These are phyloP conservation scores for Pollimyrus isidori DNA, from an alignment of 2,113 vertebrate genomes.

Conservation along the genomic window DNA sequence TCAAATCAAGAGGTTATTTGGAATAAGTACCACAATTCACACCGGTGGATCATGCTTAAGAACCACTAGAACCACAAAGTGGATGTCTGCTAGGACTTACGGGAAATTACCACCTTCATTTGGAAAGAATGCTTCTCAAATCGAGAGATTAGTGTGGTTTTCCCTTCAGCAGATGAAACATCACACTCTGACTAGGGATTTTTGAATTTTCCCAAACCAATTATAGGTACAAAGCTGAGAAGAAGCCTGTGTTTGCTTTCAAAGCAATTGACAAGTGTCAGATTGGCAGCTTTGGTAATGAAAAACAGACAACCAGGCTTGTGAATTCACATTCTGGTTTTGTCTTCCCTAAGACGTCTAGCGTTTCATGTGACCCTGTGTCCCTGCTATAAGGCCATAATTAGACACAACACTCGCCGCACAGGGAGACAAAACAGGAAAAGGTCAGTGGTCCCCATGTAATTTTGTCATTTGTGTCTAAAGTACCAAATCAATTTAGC, in stretches of 20 bases:
- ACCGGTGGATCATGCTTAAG: not conserved
- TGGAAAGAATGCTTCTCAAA: conserved; percentile 1
- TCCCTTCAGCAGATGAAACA: not conserved
- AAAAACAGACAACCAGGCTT: not conserved
- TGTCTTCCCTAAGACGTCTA: not conserved
- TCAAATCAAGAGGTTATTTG: not conserved
- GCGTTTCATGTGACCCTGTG: not conserved
- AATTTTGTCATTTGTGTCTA: not conserved
- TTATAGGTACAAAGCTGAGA: not conserved
- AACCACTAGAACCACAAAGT: not conserved
- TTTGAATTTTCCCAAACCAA: not conserved
- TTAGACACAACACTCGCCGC: not conserved
- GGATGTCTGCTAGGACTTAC: not conserved
- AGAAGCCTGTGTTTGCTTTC: not conserved
- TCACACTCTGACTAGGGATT: not conserved
- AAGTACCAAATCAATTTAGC: not conserved
- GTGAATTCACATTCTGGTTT: not conserved
- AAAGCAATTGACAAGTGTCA: not conserved
- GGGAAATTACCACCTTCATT: not conserved
- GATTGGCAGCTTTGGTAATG: not conserved
- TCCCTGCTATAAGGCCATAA: not conserved
- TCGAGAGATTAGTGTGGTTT: not conserved
- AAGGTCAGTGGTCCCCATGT: not conserved
- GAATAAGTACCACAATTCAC: not conserved
- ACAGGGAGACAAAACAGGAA: not conserved